These are phyloP conservation scores for Carpatolechia fugitivella DNA, from an alignment of 2,888 invertebrate genomes.

Conservation along the genomic window DNA sequence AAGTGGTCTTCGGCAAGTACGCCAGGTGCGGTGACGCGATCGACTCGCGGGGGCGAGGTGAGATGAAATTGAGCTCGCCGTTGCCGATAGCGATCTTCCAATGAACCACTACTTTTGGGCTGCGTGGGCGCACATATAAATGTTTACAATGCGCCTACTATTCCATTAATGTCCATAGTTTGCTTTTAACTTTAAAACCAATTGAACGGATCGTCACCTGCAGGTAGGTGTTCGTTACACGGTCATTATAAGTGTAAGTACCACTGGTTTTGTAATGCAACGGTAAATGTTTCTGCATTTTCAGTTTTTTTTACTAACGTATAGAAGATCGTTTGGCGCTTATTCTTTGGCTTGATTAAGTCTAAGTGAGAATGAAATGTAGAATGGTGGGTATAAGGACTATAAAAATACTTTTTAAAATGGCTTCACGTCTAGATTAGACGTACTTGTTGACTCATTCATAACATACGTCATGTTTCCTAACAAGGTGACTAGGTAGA, in stretches of 20 bases:
- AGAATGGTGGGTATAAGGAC: too few species aligned
- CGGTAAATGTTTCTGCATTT: too few species aligned
- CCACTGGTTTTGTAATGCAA: too few species aligned
- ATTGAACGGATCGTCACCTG: neutral
- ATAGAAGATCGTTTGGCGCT: too few species aligned
- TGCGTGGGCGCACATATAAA: slow-evolving; percentile 43
- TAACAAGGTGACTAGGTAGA: slow-evolving; percentile 18
- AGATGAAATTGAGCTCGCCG: slow-evolving; percentile 56
- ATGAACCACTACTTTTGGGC: slow-evolving; percentile 51
- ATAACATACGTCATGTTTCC: slow-evolving; percentile 17
- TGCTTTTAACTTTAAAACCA: slow-evolving; percentile 4
- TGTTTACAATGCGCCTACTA: slow-evolving; percentile 33
- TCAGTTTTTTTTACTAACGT: too few species aligned
- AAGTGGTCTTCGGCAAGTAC: neutral
- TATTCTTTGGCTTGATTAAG: too few species aligned
- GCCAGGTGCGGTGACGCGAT: slow-evolving; percentile 45
- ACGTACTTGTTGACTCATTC: neutral
- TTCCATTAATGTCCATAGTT: slow-evolving; percentile 5
- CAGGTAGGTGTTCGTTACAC: neutral
- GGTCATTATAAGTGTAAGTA: neutral
- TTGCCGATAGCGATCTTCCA: slow-evolving; percentile 60
- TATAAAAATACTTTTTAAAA: slow-evolving; percentile 3
- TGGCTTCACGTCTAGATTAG: too few species aligned
- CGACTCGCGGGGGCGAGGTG: slow-evolving; percentile 61
- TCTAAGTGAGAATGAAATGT: too few species aligned